A percentile compares a stretch with the other conserved stretches of the same genome.
Conservation (phyloP, 2,888 invertebrate genomes). For the Syrista parreyssii region DNA sequence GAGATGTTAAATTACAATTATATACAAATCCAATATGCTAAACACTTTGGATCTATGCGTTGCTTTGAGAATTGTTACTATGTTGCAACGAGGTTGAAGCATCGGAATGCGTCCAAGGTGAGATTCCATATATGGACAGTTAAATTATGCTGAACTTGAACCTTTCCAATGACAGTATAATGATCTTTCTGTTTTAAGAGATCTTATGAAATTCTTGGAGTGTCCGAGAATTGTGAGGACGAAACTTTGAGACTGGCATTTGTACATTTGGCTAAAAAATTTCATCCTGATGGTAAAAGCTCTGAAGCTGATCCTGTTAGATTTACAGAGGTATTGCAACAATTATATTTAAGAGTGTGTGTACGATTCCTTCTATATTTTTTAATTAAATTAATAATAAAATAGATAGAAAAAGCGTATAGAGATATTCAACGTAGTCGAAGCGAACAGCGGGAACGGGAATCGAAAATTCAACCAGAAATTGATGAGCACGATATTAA, state of each 20-base stretch:
- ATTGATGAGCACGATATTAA: constrained; percentile 74
- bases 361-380: constrained; percentile 15
- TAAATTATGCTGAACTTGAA: neutral
- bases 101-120: neutral
- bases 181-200: constrained; percentile 67
- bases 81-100: neutral
- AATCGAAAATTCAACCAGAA: constrained; percentile 66
- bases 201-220: constrained; percentile 75
- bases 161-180: neutral
- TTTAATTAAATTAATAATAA: constrained; percentile 29
- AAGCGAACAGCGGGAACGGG: constrained; percentile 60
- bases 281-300: constrained; percentile 86
- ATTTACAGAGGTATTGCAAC: constrained; percentile 73
- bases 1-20: neutral
- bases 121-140: neutral
- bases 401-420: constrained; percentile 79
- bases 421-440: constrained; percentile 62
- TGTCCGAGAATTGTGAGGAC: constrained; percentile 77
- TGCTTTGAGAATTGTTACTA: neutral
- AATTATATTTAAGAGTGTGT: constrained; percentile 6
- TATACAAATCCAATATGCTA: neutral
- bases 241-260: constrained; percentile 80
- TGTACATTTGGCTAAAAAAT: constrained; percentile 80
- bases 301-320: constrained; percentile 78
- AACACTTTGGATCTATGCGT: neutral